Evolutionary conservation across 1,140 invertebrate species (phyloP), one percentile per base, ranked within the genome.

Genomic region (Diprion similis): DNA sequence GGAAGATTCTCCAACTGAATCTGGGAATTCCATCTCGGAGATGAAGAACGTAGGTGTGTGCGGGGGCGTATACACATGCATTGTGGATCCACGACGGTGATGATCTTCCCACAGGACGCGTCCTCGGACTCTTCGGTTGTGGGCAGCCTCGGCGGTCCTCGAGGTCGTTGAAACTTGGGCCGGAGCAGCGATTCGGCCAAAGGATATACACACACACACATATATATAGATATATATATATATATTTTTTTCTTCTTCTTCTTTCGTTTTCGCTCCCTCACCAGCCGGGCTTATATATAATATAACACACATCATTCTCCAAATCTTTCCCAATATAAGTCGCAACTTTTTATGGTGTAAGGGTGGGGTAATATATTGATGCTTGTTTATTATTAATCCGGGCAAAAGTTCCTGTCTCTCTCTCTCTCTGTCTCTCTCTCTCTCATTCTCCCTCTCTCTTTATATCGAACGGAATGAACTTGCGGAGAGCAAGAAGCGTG

Each of bases 381-480:
- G 51, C 51, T 59, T 59, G 51, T 59, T 59, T 59, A 59, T 59
- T 59, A 59, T 59, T 59, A 59, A 59, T 59, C 51, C 51, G 11
- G 51, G 11, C 24, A 37, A 37, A 37, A 37, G 24, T 37, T 37
- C 24, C n/a, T n/a, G 24, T 37, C 24, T 37, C 24, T 37, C 24
- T n/a, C n/a, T n/a, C n/a, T n/a, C n/a, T n/a, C n/a, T n/a, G n/a
- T n/a, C n/a, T n/a, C n/a, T n/a, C n/a, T n/a, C n/a, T n/a, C n/a
- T n/a, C n/a, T n/a, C n/a, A n/a, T n/a, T n/a, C n/a, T n/a, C n/a
- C n/a, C n/a, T n/a, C n/a, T n/a, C n/a, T n/a, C n/a, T n/a, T 6
- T 37, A 37, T 37, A 37, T 6, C 24, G 24, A 37, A 6, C 24
- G 24, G 24, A 37, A 37, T 37, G 6, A 37, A 1, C 24, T 6